Conservation (phyloP, 2,888 invertebrate species). For the Colletes collaris region DNA sequence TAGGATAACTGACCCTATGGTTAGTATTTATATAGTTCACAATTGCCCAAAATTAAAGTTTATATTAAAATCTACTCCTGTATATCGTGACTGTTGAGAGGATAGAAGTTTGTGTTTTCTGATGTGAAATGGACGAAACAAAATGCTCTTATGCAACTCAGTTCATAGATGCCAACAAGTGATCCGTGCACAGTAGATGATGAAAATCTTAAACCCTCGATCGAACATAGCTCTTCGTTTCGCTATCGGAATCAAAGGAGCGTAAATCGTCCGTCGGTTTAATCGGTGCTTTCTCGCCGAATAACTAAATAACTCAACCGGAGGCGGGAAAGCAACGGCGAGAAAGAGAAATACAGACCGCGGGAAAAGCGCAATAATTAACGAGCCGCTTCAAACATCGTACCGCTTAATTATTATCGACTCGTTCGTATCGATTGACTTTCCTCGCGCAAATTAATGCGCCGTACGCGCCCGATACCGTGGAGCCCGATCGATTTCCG, state of each 20-base stretch:
- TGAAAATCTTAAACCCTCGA: background rate
- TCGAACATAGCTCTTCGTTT: conserved; percentile 13
- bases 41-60: too few relatives aligned
- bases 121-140: too few relatives aligned
- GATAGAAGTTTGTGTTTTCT: too few relatives aligned
- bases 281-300: conserved; percentile 40
- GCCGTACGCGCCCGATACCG: background rate
- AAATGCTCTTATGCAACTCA: too few relatives aligned
- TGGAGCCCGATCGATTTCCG: conserved; percentile 18
- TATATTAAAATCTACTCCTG: too few relatives aligned
- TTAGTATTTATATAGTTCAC: too few relatives aligned
- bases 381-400: conserved; percentile 6
- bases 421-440: conserved; percentile 20
- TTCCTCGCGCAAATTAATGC: conserved; percentile 45
- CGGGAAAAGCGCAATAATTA: conserved; percentile 26
- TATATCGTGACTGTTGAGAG: too few relatives aligned
- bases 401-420: conserved; percentile 37
- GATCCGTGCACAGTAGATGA: background rate
- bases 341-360: conserved; percentile 2
- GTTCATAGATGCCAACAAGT: background rate
- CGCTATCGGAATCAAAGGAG: background rate
- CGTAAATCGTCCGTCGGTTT: conserved; percentile 11
- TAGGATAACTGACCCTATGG: too few relatives aligned
- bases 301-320: conserved; percentile 15
- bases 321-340: conserved; percentile 19